A percentile compares a stretch with the other conserved stretches of the same genome.
Evolutionary conservation across 2,797 vertebrate genomes (phyloP).

Genomic region (Coregonus ussuriensis): DNA sequence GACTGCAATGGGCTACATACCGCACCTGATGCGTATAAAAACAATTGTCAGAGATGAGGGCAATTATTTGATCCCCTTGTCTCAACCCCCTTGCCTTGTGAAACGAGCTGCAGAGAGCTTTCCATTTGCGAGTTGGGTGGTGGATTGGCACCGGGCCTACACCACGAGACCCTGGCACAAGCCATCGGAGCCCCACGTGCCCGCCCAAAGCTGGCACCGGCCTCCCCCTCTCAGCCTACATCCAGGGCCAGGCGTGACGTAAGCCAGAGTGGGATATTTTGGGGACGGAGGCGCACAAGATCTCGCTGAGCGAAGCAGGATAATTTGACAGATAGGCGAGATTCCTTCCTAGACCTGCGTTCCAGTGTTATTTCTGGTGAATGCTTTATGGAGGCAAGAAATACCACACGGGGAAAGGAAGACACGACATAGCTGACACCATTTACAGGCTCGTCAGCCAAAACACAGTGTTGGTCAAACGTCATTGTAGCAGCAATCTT

Average conservation of each 20-base stretch:
- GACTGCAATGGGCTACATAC: slow-evolving; percentile 23
- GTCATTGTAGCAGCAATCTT: slow-evolving; percentile 32
- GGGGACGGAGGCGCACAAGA: slow-evolving; percentile 62
- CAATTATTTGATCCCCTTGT: slow-evolving; percentile 49
- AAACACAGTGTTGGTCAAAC: slow-evolving; percentile 1
- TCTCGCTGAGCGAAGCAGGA: slow-evolving; percentile 59
- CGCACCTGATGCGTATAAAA: slow-evolving; percentile 33
- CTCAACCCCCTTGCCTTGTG: slow-evolving; percentile 42
- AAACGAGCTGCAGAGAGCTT: slow-evolving; percentile 26
- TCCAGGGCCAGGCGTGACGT: slow-evolving; percentile 67
- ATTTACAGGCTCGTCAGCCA: slow-evolving; percentile 36
- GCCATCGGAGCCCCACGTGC: slow-evolving; percentile 42
- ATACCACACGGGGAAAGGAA: slow-evolving; percentile 51
- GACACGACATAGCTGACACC: slow-evolving; percentile 42
- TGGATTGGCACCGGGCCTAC: slow-evolving; percentile 59
- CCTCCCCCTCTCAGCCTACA: slow-evolving; percentile 50
- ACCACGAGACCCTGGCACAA: slow-evolving; percentile 64
- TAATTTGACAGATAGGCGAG: slow-evolving; percentile 69
- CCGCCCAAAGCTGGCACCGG: slow-evolving; percentile 58
- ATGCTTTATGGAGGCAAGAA: slow-evolving; percentile 61
- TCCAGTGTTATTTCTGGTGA: slow-evolving; percentile 71
- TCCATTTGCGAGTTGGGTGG: slow-evolving; percentile 59
- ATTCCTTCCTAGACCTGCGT: slow-evolving; percentile 70
- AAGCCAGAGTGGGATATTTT: slow-evolving; percentile 61
- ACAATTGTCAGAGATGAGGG: slow-evolving; percentile 24